Evolutionary conservation across 2,888 invertebrate species (phyloP).

Genomic region (Trypoxylon attenuatum): DNA sequence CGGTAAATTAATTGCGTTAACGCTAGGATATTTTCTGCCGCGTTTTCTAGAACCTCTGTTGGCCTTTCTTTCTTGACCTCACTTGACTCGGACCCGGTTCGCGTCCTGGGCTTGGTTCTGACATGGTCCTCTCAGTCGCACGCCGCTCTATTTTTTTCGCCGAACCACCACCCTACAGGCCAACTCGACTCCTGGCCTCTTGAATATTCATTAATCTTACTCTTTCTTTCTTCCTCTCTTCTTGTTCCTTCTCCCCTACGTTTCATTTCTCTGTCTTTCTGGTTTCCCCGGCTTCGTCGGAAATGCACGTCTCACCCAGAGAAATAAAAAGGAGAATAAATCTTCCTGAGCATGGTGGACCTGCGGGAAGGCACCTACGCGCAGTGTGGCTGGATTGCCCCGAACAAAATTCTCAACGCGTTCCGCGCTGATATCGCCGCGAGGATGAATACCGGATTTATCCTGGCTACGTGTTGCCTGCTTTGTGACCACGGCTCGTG

Average conservation of each 20-base stretch:
- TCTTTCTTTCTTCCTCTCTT: conserved; percentile 35
- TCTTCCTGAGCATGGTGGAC: conserved; percentile 24
- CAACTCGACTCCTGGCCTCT: conserved; percentile 51
- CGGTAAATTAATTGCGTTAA: conserved; percentile 69
- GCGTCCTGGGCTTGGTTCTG: not conserved
- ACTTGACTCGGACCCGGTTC: too few relatives aligned
- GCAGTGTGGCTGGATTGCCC: conserved; percentile 25
- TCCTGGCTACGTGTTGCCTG: conserved; percentile 31
- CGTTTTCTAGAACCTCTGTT: conserved; percentile 19
- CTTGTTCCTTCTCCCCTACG: not conserved
- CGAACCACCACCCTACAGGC: conserved; percentile 42
- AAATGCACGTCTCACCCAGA: conserved; percentile 46
- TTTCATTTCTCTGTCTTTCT: conserved; percentile 29
- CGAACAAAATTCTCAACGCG: conserved; percentile 51
- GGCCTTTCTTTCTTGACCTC: conserved; percentile 9
- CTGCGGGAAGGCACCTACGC: conserved; percentile 9
- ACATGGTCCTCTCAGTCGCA: conserved; percentile 1
- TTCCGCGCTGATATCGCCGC: conserved; percentile 41
- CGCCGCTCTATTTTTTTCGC: conserved; percentile 37
- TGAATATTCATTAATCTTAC: conserved; percentile 66
- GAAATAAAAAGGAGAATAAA: conserved; percentile 51
- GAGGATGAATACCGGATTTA: conserved; percentile 41
- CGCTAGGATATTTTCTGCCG: conserved; percentile 63
- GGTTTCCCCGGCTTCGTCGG: too few relatives aligned
- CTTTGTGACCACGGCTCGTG: not conserved